Percentiles rank a stretch among this genome's conserved stretches.
Conservation (phyloP, 2,113 vertebrate genomes). For the Cyphomyrus discorhynchus region DNA sequence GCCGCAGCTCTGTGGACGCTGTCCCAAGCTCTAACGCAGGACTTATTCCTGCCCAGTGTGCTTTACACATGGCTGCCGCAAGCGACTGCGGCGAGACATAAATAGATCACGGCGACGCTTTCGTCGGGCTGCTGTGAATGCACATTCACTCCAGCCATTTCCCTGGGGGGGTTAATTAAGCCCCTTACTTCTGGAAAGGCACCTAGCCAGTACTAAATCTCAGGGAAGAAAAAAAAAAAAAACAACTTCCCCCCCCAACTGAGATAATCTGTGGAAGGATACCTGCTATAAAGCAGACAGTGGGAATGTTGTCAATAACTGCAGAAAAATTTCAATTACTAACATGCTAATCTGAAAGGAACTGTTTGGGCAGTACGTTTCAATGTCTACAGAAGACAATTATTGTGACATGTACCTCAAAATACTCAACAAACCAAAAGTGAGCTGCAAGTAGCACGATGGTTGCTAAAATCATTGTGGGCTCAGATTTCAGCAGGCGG, state of each 20-base stretch:
- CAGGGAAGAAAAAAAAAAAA: background rate
- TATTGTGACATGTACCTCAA: background rate
- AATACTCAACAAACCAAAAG: background rate
- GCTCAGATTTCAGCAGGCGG: background rate
- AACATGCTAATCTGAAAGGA: background rate
- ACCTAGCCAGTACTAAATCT: background rate
- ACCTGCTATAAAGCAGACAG: background rate
- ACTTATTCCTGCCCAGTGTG: background rate
- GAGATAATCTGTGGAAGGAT: background rate
- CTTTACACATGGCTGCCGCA: background rate
- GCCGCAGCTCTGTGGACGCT: background rate
- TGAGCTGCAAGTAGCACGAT: background rate
- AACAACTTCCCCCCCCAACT: background rate
- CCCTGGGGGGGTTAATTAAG: background rate
- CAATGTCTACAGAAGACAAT: background rate
- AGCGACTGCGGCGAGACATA: background rate
- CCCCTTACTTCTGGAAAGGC: conserved; percentile 1
- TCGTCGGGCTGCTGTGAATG: background rate
- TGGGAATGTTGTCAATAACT: background rate
- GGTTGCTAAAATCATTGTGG: background rate
- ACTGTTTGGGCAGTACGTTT: background rate
- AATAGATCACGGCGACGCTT: background rate
- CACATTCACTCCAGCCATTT: background rate
- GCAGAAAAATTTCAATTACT: background rate
- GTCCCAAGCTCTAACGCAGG: background rate